These are phyloP conservation scores for Henicopernis longicauda DNA, from an alignment of 2,113 vertebrate species.

Conservation along the genomic window DNA sequence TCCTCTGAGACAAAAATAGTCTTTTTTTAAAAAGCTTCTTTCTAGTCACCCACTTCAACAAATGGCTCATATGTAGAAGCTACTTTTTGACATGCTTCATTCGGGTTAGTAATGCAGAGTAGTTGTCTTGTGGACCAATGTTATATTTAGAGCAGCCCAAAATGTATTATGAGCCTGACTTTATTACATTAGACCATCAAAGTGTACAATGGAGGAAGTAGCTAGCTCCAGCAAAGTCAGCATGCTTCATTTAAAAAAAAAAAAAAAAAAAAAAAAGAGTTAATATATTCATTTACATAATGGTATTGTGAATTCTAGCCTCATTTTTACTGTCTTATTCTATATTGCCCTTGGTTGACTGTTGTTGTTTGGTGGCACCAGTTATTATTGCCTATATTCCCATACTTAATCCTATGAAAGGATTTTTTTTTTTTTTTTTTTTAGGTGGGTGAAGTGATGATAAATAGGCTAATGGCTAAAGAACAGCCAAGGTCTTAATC, in stretches of 20 bases:
- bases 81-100: not conserved
- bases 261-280: not conserved
- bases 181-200: not conserved
- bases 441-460: not conserved
- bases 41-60: not conserved
- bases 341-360: not conserved
- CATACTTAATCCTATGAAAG: not conserved
- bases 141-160: not conserved
- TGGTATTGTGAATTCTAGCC: not conserved
- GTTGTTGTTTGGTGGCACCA: not conserved
- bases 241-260: not conserved
- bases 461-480: not conserved
- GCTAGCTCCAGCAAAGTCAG: not conserved
- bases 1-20: not conserved
- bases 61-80: not conserved
- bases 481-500: not conserved
- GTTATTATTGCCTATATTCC: not conserved
- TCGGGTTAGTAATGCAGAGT: not conserved
- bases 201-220: not conserved
- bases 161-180: not conserved
- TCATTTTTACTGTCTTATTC: not conserved
- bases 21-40: not conserved
- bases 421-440: not conserved
- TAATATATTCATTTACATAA: not conserved
- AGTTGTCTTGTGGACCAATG: not conserved